Base-by-base conservation (phyloP, 2,797 vertebrate species). In the Triplophysa bombifrons region DNA sequence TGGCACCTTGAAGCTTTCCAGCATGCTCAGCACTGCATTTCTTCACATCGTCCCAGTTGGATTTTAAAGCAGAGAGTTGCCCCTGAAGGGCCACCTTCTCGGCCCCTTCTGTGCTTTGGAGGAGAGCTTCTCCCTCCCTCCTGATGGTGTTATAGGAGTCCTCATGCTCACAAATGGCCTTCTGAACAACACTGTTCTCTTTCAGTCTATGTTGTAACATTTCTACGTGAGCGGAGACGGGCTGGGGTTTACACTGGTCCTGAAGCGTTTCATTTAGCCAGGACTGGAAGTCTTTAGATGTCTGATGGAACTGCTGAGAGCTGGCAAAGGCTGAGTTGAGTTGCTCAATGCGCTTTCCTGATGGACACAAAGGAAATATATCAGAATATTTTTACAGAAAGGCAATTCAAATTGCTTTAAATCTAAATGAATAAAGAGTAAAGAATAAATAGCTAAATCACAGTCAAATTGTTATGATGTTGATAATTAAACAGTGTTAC, bases 231-330 rank as follows among this genome's bases (percentile, higher is more conserved):
- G 96, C 92, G 4, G 97, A 97, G 81, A 99, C 79, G 46, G 90
- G 86, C 75, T 38, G 86, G 51, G 92, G 89, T 63, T 90, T 90
- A 12, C 84, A 89, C 83, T 96, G 94, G 20, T 96, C 94, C 84
- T 94, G 93, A 81, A 94, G 94, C 88, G 92, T 96, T 85, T 93
- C 90, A 48, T 93, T 89, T 53, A 99, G 87, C 98, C 97, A 99
- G 2, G 84, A 85, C 87, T 98, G 94, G 86, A 99, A 97, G 85
- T 98, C 95, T 91, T 95, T 95, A 48, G 96, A 98, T 88, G 94
- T 97, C 85, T 96, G 95, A 86, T 98, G 94, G 88, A 99, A 99
- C 82, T 98, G 96, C 90, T 98, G 95, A 80, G 96, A 99, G 89
- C 95, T 95, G 76, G 94, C 89, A 30, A 96, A 98, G 0, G 96